phyloP scores from a whole-genome alignment of 2,888 invertebrate genomes.

The Melinaea menophilus region DNA sequence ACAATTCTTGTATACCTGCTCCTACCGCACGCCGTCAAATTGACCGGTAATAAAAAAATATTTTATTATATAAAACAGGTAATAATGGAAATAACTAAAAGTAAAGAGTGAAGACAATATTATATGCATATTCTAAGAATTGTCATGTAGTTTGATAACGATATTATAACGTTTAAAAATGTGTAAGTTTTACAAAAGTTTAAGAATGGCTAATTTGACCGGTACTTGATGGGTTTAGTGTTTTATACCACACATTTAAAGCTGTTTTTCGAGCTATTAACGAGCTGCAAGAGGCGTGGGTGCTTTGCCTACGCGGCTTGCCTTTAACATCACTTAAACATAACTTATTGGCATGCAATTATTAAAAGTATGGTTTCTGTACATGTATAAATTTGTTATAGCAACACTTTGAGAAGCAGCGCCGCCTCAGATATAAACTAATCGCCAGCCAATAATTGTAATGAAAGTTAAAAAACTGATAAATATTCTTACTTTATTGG shows the following conservation, averaged over 20 bases:
- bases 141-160: no score
- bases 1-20: no score
- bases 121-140: no score
- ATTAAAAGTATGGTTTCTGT: slow-evolving; percentile 15
- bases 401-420: background rate
- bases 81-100: no score
- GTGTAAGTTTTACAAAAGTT: no score
- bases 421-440: background rate
- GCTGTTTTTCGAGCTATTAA: slow-evolving; percentile 54
- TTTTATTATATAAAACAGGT: no score
- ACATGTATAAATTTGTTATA: background rate
- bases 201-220: no score
- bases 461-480: slow-evolving; percentile 13
- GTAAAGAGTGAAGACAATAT: no score
- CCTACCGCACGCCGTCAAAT: no score
- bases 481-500: background rate
- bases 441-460: background rate
- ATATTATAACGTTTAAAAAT: no score
- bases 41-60: no score
- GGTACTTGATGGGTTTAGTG: no score
- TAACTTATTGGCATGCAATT: slow-evolving; percentile 37
- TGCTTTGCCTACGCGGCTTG: slow-evolving; percentile 44
- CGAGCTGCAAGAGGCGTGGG: slow-evolving; percentile 71
- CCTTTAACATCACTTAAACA: slow-evolving; percentile 31
- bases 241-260: slow-evolving; percentile 33